Conservation (phyloP, 2,797 vertebrate genomes). For the Trematocara caparti region DNA sequence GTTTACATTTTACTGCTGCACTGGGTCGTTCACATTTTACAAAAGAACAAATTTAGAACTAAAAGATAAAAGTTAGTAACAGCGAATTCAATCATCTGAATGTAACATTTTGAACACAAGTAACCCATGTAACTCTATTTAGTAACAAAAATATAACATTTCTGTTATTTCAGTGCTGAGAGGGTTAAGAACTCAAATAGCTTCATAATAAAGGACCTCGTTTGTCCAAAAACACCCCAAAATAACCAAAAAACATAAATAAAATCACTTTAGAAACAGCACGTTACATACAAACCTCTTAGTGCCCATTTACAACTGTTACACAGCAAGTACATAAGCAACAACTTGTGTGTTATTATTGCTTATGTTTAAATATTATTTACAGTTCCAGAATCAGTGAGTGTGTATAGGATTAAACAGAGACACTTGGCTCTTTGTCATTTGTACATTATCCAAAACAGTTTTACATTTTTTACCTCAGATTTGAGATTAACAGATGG, state of each 20-base stretch:
- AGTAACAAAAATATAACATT: not conserved
- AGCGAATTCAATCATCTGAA: not conserved
- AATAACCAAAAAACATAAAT: not conserved
- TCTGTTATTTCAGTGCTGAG: not conserved
- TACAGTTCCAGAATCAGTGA: not conserved
- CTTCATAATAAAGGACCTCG: not conserved
- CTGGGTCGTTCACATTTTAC: not conserved
- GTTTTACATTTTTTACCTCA: not conserved
- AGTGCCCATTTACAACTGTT: not conserved
- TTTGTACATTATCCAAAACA: not conserved
- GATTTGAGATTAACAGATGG: not conserved
- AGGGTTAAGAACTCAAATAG: not conserved
- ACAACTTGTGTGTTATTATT: not conserved
- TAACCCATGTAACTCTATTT: not conserved
- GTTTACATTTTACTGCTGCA: not conserved
- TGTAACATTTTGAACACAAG: not conserved
- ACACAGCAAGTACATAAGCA: not conserved
- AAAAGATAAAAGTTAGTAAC: not conserved
- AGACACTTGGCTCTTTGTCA: not conserved
- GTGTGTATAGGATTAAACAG: rapidly evolving
- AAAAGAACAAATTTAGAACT: not conserved
- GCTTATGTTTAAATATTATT: not conserved
- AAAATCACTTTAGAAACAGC: not conserved
- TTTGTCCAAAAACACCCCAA: not conserved
- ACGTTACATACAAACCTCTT: not conserved